Evolutionary conservation across 2,888 invertebrate species (phyloP).

Genomic region (Rhingia rostrata): DNA sequence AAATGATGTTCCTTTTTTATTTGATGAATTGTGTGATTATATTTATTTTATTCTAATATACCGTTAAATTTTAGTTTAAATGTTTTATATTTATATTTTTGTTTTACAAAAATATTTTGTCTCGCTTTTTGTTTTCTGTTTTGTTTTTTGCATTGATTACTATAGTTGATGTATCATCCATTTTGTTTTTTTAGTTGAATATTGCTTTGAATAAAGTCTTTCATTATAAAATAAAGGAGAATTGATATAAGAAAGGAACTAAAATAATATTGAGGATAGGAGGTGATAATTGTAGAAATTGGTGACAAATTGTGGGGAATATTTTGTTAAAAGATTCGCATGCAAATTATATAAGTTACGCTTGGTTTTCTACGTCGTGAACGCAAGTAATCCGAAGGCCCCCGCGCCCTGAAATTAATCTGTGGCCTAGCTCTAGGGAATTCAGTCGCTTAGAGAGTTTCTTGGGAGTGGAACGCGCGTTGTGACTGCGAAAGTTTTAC

Average conservation of each 20-base stretch:
- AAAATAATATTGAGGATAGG: background rate
- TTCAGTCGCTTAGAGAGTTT: too few species aligned
- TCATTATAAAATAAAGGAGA: slow-evolving; percentile 1
- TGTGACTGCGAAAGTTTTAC: too few species aligned
- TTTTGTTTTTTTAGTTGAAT: slow-evolving; percentile 43
- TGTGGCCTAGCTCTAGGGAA: too few species aligned
- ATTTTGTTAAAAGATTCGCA: too few species aligned
- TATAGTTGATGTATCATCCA: slow-evolving; percentile 54
- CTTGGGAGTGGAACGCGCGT: too few species aligned
- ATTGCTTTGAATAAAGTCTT: slow-evolving; percentile 69
- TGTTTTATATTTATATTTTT: slow-evolving; percentile 65
- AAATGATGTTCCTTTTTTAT: slow-evolving; percentile 72
- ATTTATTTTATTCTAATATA: slow-evolving; percentile 30
- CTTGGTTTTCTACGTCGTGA: too few species aligned
- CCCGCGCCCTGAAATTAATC: too few species aligned
- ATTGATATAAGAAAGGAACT: background rate
- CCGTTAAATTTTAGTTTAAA: slow-evolving; percentile 36
- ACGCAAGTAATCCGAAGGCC: too few species aligned
- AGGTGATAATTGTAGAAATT: too few species aligned
- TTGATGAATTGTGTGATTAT: slow-evolving; percentile 70
- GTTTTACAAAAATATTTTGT: slow-evolving; percentile 75
- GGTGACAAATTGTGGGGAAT: too few species aligned
- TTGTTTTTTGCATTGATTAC: slow-evolving; percentile 33
- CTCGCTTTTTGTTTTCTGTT: slow-evolving; percentile 2
- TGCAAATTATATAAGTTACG: too few species aligned